A percentile compares a stretch with the other conserved stretches of the same genome.
These are phyloP conservation scores for Pogonomyrmex barbatus DNA, from an alignment of 1,140 invertebrate species.

Conservation along the genomic window DNA sequence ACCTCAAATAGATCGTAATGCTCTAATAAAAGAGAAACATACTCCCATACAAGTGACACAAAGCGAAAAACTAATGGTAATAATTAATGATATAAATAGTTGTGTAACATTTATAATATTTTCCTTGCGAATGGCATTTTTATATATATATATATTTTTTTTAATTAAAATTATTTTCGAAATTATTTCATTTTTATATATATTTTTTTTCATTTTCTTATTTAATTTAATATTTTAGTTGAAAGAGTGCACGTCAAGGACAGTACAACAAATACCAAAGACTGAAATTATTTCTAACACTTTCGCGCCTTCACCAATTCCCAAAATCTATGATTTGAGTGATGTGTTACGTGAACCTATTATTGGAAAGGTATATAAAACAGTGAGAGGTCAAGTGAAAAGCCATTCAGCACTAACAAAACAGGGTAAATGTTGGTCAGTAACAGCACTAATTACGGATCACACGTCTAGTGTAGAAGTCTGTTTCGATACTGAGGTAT, in stretches of 20 bases:
- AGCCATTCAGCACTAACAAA: constrained; percentile 74
- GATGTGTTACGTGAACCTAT: constrained; percentile 69
- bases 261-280: constrained; percentile 53
- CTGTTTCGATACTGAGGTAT: constrained; percentile 79
- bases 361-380: constrained; percentile 62
- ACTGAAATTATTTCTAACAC: constrained; percentile 69
- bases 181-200: not conserved
- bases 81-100: not conserved
- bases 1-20: not conserved
- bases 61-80: constrained; percentile 18
- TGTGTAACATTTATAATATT: not conserved
- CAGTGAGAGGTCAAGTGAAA: constrained; percentile 73
- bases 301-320: not conserved
- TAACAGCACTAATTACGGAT: constrained; percentile 79
- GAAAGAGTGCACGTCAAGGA: constrained; percentile 59
- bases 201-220: not conserved
- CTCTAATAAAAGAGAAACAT: not conserved
- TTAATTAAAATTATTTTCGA: not conserved
- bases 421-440: constrained; percentile 73
- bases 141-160: not conserved
- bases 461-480: constrained; percentile 77
- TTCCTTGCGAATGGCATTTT: not conserved
- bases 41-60: not conserved
- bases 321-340: constrained; percentile 75
- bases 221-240: constrained; percentile 46